A percentile compares a stretch with the other conserved stretches of the same genome.
These are phyloP conservation scores for Antechinus stuartii DNA, from an alignment of 2,113 vertebrate genomes.

Conservation along the genomic window DNA sequence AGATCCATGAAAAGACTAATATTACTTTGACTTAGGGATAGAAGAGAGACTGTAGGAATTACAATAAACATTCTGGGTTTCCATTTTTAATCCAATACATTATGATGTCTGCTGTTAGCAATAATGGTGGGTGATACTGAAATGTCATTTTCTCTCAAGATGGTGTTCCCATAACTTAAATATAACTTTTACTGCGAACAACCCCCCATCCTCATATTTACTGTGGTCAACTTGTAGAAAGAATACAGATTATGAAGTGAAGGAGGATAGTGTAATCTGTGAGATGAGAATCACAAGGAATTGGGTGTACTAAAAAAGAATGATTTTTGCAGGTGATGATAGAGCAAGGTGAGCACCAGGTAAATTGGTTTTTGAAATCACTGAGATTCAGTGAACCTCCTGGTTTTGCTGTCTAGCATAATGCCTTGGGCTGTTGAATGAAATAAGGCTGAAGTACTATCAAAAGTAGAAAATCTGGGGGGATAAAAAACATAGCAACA, in stretches of 20 bases:
- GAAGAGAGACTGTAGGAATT: neutral
- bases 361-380: neutral
- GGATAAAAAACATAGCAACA: neutral
- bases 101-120: neutral
- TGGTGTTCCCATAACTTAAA: neutral
- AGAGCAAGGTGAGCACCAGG: neutral
- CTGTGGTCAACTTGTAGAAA: neutral
- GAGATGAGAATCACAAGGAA: neutral
- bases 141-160: neutral
- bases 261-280: neutral
- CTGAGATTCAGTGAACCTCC: neutral
- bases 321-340: neutral
- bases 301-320: neutral
- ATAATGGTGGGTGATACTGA: neutral
- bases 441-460: neutral
- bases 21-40: neutral
- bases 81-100: neutral
- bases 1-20: neutral
- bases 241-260: neutral
- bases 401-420: neutral
- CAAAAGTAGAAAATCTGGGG: neutral
- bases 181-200: neutral
- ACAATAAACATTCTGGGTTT: neutral
- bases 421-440: neutral
- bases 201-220: neutral